Percentiles rank a stretch among this genome's conserved stretches.
These are phyloP conservation scores for Pecten maximus DNA, from an alignment of 2,888 invertebrate genomes.

Conservation along the genomic window DNA sequence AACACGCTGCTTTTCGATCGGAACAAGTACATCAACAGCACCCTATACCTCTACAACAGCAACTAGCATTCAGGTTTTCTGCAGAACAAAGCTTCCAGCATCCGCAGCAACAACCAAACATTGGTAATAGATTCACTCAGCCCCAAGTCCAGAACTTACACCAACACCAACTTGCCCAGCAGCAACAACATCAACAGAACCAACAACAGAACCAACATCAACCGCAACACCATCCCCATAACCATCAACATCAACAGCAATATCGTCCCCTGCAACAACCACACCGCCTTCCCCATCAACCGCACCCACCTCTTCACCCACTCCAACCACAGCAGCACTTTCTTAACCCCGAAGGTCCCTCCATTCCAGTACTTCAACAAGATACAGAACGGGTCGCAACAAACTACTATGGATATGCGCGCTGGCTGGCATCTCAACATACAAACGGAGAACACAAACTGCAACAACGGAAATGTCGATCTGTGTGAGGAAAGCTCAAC, in stretches of 20 bases:
- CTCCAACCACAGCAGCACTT: neutral
- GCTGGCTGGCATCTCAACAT: neutral
- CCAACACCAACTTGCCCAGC: neutral
- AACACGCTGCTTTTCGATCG: neutral
- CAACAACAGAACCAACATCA: neutral
- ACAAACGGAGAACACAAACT: neutral
- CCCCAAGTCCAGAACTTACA: neutral
- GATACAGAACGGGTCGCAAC: neutral
- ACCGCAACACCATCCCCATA: neutral
- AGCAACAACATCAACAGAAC: neutral
- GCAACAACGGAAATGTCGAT: neutral
- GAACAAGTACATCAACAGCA: neutral
- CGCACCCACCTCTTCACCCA: neutral
- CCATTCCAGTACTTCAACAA: conserved; percentile 29
- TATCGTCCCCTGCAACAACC: neutral
- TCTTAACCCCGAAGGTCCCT: neutral
- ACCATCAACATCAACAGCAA: neutral
- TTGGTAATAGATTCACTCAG: neutral
- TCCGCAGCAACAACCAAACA: neutral
- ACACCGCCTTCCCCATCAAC: neutral
- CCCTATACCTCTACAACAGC: neutral
- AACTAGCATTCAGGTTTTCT: neutral
- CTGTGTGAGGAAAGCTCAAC: neutral
- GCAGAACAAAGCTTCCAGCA: neutral
- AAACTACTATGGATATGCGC: neutral